A percentile compares a stretch with the other conserved stretches of the same genome.
These are phyloP conservation scores for Protomyctophum bolini DNA, from an alignment of 2,113 vertebrate species.

Conservation along the genomic window DNA sequence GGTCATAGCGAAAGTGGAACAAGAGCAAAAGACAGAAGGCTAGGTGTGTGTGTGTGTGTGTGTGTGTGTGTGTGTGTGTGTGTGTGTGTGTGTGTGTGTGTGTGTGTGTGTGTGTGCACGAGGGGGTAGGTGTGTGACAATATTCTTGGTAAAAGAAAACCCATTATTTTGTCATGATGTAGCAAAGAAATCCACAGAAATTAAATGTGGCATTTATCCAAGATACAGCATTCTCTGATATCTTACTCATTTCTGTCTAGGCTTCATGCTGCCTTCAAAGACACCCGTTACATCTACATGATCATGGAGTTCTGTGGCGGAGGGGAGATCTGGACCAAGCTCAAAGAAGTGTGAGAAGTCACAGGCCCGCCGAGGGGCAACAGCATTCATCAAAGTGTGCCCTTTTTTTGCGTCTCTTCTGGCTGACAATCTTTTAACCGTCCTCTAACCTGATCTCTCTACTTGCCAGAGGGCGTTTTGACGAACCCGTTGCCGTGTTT, in stretches of 20 bases:
- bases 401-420: background rate
- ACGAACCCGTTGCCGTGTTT: slow-evolving; percentile 77
- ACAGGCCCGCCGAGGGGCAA: background rate
- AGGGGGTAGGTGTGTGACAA: too few relatives aligned
- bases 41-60: too few relatives aligned
- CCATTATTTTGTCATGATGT: too few relatives aligned
- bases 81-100: too few relatives aligned
- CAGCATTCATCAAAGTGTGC: background rate
- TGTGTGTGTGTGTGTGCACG: too few relatives aligned
- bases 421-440: too few relatives aligned
- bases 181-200: too few relatives aligned
- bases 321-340: slow-evolving; percentile 85
- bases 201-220: too few relatives aligned
- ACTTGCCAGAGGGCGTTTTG: slow-evolving; percentile 76
- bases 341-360: slow-evolving; percentile 79
- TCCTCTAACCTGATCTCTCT: slow-evolving; percentile 1
- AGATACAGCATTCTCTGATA: background rate
- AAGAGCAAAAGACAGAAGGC: too few relatives aligned
- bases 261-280: slow-evolving; percentile 77
- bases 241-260: slow-evolving; percentile 52
- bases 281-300: slow-evolving; percentile 81
- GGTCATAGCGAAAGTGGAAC: too few relatives aligned
- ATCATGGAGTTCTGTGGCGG: slow-evolving; percentile 84
- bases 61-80: too few relatives aligned
- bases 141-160: too few relatives aligned